These are phyloP conservation scores for Borostomias antarcticus DNA, from an alignment of 2,797 vertebrate species.

Conservation along the genomic window DNA sequence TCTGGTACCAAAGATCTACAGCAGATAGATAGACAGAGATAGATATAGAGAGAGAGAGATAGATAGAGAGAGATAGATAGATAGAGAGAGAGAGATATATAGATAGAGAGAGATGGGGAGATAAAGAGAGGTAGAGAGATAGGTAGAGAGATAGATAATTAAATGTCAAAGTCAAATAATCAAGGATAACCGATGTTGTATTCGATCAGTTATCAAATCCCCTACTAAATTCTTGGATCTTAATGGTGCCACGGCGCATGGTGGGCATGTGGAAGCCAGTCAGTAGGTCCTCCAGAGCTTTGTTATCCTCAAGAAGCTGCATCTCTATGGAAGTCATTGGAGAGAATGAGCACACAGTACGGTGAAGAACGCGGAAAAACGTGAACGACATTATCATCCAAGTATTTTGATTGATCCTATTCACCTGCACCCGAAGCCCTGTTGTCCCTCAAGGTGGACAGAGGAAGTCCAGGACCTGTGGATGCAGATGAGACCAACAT, in stretches of 20 bases:
- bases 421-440: constrained; percentile 41
- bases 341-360: constrained; percentile 32
- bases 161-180: neutral
- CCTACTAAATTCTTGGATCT: constrained; percentile 77
- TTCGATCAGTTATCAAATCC: neutral
- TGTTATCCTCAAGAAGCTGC: constrained; percentile 83
- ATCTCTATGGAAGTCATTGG: constrained; percentile 73
- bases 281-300: constrained; percentile 68
- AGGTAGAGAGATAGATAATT: no score
- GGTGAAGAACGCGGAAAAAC: constrained; percentile 11
- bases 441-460: constrained; percentile 56
- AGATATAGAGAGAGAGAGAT: no score
- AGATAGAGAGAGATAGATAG: no score
- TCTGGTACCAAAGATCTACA: constrained; percentile 95
- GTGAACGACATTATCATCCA: neutral
- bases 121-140: no score
- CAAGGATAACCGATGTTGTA: no score
- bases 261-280: constrained; percentile 84
- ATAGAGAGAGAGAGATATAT: no score
- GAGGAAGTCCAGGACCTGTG: constrained; percentile 87
- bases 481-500: constrained; percentile 11
- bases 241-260: constrained; percentile 65
- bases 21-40: no score
- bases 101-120: no score
- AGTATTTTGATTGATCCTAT: neutral